Percentiles rank a stretch among this genome's conserved stretches.
Evolutionary conservation across 1,140 invertebrate species (phyloP).

Genomic region (Stratiolaelaps scimitus): DNA sequence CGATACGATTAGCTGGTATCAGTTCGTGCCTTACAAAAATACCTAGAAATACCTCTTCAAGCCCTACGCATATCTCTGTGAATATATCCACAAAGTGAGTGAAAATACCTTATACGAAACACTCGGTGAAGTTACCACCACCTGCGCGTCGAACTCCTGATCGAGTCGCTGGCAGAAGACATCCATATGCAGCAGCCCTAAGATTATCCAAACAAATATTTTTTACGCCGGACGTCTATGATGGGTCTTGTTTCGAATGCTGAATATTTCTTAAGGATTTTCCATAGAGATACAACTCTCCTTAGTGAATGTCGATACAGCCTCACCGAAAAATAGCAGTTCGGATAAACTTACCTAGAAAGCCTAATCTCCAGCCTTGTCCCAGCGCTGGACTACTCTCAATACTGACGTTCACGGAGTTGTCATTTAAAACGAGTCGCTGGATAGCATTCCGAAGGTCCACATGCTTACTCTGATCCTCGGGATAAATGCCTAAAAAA

Average conservation of each 20-base stretch:
- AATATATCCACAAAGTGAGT: conserved; percentile 26
- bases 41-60: not conserved
- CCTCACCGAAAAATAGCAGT: no score
- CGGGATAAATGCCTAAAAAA: conserved; percentile 64
- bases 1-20: not conserved
- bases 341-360: conserved; percentile 57
- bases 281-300: no score
- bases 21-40: no score
- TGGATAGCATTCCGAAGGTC: conserved; percentile 66
- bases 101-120: conserved; percentile 66
- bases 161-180: conserved; percentile 84
- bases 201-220: no score
- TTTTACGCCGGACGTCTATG: no score
- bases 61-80: not conserved
- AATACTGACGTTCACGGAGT: conserved; percentile 60
- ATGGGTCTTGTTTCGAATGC: no score
- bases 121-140: conserved; percentile 80
- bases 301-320: no score
- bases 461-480: conserved; percentile 68
- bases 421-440: conserved; percentile 83
- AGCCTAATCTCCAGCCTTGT: conserved; percentile 82
- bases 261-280: no score
- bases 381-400: conserved; percentile 83
- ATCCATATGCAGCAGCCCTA: conserved; percentile 77
- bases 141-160: conserved; percentile 73